Evolutionary conservation across 2,797 vertebrate species (phyloP).

Genomic region (Parauchenoglanis ngamensis): DNA sequence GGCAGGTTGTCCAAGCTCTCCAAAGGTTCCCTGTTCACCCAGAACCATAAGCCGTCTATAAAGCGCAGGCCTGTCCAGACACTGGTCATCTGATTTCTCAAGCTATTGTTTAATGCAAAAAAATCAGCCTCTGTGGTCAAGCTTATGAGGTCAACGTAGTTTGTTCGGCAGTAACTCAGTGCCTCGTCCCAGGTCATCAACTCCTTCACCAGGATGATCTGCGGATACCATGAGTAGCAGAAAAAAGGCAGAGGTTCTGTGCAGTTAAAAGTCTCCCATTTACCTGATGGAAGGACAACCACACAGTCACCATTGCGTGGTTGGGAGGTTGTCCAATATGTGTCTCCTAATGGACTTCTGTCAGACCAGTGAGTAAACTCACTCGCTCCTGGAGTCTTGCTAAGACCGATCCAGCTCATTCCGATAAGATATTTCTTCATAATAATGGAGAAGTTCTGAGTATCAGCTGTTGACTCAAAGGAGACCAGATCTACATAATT

Average conservation of each 20-base stretch:
- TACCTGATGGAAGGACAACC: neutral
- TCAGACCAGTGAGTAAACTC: constrained; percentile 1
- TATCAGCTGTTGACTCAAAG: neutral
- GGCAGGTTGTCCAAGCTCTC: neutral
- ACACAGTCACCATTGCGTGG: neutral
- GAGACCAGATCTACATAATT: neutral
- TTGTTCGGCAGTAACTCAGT: neutral
- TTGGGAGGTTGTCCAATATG: neutral
- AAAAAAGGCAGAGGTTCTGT: neutral
- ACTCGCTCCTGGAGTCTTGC: neutral
- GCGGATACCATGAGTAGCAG: neutral
- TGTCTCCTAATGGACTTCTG: neutral
- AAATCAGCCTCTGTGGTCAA: neutral
- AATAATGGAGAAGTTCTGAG: accelerated
- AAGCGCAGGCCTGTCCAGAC: neutral
- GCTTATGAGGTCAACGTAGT: constrained; percentile 7
- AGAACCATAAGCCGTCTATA: neutral
- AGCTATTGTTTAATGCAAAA: neutral
- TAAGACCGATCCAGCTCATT: constrained; percentile 4
- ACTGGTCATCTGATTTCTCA: neutral
- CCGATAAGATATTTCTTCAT: accelerated
- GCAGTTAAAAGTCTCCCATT: neutral
- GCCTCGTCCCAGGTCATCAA: neutral
- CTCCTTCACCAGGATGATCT: neutral
- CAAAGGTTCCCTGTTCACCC: neutral